These are phyloP conservation scores for Podarcis raffonei DNA, from an alignment of 2,113 vertebrate species.

Conservation along the genomic window DNA sequence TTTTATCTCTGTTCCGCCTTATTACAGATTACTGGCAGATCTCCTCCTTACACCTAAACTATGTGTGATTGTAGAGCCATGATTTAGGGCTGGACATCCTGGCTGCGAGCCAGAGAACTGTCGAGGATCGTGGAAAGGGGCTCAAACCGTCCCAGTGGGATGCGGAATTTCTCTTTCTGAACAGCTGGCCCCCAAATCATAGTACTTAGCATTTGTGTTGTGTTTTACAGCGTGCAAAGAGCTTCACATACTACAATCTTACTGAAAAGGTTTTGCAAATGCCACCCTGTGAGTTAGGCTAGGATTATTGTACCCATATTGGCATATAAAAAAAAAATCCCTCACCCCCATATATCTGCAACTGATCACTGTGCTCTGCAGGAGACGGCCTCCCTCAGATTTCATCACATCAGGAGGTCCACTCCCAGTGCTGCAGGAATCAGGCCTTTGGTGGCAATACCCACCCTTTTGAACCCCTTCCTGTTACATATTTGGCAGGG, in stretches of 20 bases:
- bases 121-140: not conserved
- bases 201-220: not conserved
- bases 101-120: not conserved
- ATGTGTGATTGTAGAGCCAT: not conserved
- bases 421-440: too few species aligned
- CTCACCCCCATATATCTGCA: too few species aligned
- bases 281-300: not conserved
- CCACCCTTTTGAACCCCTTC: too few species aligned
- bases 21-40: not conserved
- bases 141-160: not conserved
- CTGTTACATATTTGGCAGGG: too few species aligned
- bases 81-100: not conserved
- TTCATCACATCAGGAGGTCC: too few species aligned
- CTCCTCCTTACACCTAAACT: not conserved
- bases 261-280: not conserved
- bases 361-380: too few species aligned
- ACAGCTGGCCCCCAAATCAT: not conserved
- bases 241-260: not conserved
- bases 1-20: conserved; percentile 6
- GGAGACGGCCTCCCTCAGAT: too few species aligned
- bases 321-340: not conserved
- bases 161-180: not conserved
- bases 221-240: not conserved
- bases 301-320: not conserved
- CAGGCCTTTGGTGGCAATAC: too few species aligned